Evolutionary conservation across 2,797 vertebrate genomes (phyloP).

Genomic region (Euphonia xanthogaster): DNA sequence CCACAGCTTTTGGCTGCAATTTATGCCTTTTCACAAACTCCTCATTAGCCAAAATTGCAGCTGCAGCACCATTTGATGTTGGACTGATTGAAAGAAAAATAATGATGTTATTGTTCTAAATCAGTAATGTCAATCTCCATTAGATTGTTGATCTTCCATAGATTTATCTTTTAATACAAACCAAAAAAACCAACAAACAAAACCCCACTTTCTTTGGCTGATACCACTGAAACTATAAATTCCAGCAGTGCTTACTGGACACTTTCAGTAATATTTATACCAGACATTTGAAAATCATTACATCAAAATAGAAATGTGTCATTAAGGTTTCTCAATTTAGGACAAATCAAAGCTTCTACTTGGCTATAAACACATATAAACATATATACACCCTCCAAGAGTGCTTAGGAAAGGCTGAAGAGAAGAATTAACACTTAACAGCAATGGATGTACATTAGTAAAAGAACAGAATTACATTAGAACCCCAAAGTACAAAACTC

Average conservation of each 20-base stretch:
- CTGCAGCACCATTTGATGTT: constrained; percentile 92
- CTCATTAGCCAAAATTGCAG: constrained; percentile 89
- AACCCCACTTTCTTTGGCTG: background rate
- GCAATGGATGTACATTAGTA: background rate
- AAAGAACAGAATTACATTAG: background rate
- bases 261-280: background rate
- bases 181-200: fast-evolving
- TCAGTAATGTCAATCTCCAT: background rate
- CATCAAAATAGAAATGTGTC: background rate
- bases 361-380: background rate
- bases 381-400: background rate
- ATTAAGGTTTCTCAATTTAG: background rate
- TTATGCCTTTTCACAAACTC: constrained; percentile 81
- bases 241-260: background rate
- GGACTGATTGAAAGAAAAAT: constrained; percentile 79
- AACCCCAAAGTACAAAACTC: background rate
- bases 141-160: background rate
- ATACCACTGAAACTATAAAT: background rate
- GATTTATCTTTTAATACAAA: background rate
- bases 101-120: background rate
- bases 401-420: background rate
- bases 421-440: background rate
- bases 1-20: constrained; percentile 87
- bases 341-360: background rate
- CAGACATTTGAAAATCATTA: background rate